A percentile compares a stretch with the other conserved stretches of the same genome.
These are phyloP conservation scores for Scaptomyza pallida DNA, from an alignment of 1,140 invertebrate species.

Conservation along the genomic window DNA sequence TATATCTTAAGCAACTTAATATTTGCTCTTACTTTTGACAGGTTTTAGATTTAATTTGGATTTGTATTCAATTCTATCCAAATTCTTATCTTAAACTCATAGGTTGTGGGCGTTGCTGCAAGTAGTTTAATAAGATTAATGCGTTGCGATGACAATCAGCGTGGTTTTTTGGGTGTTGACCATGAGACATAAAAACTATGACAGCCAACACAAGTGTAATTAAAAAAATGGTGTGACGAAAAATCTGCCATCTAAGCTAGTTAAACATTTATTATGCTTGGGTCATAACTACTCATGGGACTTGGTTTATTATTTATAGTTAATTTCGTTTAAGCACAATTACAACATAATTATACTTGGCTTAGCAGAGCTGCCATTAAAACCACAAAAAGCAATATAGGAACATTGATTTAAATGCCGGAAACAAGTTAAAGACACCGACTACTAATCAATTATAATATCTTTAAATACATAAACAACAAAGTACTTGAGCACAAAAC, in stretches of 20 bases:
- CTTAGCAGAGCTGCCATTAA: too few species aligned
- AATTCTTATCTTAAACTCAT: too few species aligned
- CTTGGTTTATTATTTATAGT: background rate
- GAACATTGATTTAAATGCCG: conserved; percentile 47
- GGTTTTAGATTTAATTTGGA: too few species aligned
- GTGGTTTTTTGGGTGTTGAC: conserved; percentile 36
- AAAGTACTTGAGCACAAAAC: conserved; percentile 55
- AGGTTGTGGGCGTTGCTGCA: conserved; percentile 29
- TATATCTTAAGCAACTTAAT: background rate
- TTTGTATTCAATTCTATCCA: too few species aligned
- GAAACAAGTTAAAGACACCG: conserved; percentile 48
- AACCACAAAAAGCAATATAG: too few species aligned
- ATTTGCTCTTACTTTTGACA: background rate
- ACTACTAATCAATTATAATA: conserved; percentile 69
- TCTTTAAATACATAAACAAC: conserved; percentile 58
- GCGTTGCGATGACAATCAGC: too few species aligned
- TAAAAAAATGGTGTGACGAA: conserved; percentile 35
- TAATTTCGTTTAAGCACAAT: too few species aligned
- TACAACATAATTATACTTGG: too few species aligned
- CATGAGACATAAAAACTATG: conserved; percentile 35
- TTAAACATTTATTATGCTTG: conserved; percentile 1
- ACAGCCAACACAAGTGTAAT: conserved; percentile 20
- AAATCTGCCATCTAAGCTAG: conserved; percentile 29
- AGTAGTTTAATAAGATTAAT: conserved; percentile 49
- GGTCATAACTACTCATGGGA: background rate